Conservation (phyloP, 2,888 invertebrate species). For the Neuroscelio doddi region DNA sequence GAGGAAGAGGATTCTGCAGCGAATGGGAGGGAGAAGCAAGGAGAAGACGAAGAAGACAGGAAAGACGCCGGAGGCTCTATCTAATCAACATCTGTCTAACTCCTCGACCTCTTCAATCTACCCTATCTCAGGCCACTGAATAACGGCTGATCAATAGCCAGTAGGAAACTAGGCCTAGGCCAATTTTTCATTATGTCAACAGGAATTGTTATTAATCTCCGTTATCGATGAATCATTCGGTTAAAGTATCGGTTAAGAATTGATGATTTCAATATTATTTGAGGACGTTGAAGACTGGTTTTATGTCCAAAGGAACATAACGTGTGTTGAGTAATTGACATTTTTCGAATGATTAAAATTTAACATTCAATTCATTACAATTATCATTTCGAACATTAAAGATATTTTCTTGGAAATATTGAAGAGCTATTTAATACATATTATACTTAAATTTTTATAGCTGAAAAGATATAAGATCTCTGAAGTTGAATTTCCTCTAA, state of each 20-base stretch:
- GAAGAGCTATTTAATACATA: too few species aligned
- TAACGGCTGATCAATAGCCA: constrained; percentile 36
- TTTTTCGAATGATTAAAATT: too few species aligned
- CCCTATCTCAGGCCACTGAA: constrained; percentile 34
- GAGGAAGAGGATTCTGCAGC: constrained; percentile 17
- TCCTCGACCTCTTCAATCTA: constrained; percentile 53
- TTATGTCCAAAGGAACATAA: too few species aligned
- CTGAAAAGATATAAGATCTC: too few species aligned
- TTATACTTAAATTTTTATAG: too few species aligned
- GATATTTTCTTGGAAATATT: too few species aligned
- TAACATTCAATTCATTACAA: too few species aligned
- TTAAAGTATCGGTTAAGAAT: neutral
- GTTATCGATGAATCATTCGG: constrained; percentile 16
- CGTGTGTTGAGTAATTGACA: too few species aligned
- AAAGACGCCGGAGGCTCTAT: constrained; percentile 53
- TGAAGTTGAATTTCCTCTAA: constrained; percentile 3
- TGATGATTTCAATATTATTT: neutral
- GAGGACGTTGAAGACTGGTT: too few species aligned
- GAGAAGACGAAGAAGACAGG: constrained; percentile 42
- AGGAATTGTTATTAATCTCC: constrained; percentile 23
- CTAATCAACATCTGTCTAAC: constrained; percentile 68
- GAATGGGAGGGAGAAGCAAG: constrained; percentile 22
- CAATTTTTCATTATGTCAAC: constrained; percentile 33
- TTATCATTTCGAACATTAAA: too few species aligned
- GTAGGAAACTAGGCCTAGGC: constrained; percentile 30